Conservation (phyloP, 2,888 invertebrate genomes). For the Leptopterna dolabrata region DNA sequence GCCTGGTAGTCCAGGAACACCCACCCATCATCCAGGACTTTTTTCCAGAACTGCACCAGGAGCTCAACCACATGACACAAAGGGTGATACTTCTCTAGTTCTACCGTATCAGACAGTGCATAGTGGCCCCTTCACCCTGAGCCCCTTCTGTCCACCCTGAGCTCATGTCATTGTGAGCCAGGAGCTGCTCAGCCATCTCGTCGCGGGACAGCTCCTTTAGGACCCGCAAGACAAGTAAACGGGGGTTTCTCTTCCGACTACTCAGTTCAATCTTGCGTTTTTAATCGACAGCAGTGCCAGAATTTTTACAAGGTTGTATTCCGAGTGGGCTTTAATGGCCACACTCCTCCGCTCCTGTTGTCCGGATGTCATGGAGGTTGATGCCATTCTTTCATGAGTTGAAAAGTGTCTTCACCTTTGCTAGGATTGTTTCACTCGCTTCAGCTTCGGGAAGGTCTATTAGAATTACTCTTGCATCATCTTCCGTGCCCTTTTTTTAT, state of each 20-base stretch:
- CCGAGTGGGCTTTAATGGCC: not conserved
- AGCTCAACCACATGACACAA: constrained; percentile 6
- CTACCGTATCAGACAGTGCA: constrained; percentile 1
- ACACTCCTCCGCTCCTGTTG: not conserved
- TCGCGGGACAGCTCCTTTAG: not conserved
- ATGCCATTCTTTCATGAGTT: not conserved
- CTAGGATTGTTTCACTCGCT: not conserved
- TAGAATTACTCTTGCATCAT: not conserved
- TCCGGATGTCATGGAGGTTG: not conserved
- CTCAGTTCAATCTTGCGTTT: not conserved
- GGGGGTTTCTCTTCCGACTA: not conserved
- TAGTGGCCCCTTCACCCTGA: not conserved
- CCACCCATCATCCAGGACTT: not conserved
- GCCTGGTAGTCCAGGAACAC: not conserved
- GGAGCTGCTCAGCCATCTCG: not conserved
- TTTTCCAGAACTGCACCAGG: not conserved
- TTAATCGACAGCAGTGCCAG: not conserved
- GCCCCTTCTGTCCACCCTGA: not conserved
- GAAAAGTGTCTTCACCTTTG: not conserved
- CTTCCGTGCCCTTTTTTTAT: not conserved
- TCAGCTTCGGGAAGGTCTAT: not conserved
- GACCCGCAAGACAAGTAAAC: not conserved
- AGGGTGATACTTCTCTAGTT: not conserved
- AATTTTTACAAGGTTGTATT: not conserved
- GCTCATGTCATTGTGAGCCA: not conserved